Evolutionary conservation across 2,113 vertebrate species (phyloP).

Genomic region (Takifugu flavidus): DNA sequence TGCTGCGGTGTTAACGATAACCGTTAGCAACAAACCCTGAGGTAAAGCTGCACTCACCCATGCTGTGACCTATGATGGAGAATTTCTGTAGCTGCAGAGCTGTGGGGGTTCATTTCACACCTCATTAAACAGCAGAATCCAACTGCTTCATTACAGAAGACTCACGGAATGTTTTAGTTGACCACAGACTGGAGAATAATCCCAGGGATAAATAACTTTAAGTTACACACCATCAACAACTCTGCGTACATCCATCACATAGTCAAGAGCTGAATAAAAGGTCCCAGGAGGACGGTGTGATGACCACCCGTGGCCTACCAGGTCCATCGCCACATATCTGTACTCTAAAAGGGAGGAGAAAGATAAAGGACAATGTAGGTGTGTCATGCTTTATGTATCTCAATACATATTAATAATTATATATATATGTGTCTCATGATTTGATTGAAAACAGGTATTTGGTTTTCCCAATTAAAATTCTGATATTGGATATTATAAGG

Average conservation of each 20-base stretch:
- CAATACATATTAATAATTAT: no score
- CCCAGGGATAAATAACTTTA: neutral
- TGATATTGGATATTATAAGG: no score
- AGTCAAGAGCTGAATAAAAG: slow-evolving; percentile 74
- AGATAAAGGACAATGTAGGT: neutral
- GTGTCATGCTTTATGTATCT: no score
- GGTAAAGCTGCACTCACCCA: slow-evolving; percentile 80
- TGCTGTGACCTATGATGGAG: slow-evolving; percentile 88
- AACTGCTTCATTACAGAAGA: slow-evolving; percentile 29
- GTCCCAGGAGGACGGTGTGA: slow-evolving; percentile 82
- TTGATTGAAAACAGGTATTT: no score
- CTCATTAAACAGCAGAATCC: slow-evolving; percentile 47
- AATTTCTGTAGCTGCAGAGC: slow-evolving; percentile 86
- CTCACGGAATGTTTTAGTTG: neutral
- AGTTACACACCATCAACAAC: slow-evolving; percentile 71
- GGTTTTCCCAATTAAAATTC: no score
- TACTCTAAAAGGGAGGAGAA: slow-evolving; percentile 66
- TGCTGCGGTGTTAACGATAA: neutral
- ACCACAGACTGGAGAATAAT: neutral
- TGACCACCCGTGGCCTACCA: slow-evolving; percentile 84
- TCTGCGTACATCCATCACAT: slow-evolving; percentile 80
- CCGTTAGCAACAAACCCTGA: neutral
- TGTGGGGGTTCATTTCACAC: slow-evolving; percentile 73
- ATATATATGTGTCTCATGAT: no score
- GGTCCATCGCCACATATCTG: slow-evolving; percentile 82